Evolutionary conservation across 2,113 vertebrate genomes (phyloP).

Genomic region (Pycnonotus jocosus): DNA sequence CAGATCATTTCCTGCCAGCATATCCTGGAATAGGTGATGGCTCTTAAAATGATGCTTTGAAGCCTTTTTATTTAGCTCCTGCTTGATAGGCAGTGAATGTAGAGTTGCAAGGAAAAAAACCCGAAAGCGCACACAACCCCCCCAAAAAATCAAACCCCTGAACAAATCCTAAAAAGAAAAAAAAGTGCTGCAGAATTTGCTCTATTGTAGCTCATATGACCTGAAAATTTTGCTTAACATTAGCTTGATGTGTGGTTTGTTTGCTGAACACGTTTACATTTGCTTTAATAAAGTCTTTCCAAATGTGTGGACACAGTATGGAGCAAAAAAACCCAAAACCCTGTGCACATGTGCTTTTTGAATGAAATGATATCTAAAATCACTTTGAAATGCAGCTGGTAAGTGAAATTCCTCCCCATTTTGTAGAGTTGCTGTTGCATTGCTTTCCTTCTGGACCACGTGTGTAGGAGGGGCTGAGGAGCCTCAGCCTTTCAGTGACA

Average conservation of each 20-base stretch:
- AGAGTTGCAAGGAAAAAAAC: background rate
- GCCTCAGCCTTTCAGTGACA: background rate
- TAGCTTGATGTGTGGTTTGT: background rate
- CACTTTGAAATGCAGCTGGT: constrained; percentile 1
- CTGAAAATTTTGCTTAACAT: background rate
- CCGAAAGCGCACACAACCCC: background rate
- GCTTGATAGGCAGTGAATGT: constrained; percentile 37
- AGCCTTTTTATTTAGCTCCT: constrained; percentile 65
- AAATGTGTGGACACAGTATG: background rate
- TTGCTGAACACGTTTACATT: background rate
- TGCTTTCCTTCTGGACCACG: background rate
- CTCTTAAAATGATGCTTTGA: constrained; percentile 71
- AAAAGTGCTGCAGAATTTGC: background rate
- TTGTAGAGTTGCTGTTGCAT: background rate
- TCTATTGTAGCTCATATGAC: background rate
- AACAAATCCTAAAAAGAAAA: background rate
- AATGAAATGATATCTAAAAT: background rate
- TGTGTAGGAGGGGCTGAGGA: background rate
- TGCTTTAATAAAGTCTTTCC: background rate
- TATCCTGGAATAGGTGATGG: constrained; percentile 63
- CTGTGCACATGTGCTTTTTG: background rate
- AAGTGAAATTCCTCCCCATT: background rate
- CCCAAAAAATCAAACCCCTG: too few relatives aligned
- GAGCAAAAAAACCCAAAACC: background rate
- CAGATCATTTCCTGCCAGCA: constrained; percentile 68